Evolutionary conservation across 2,797 vertebrate genomes (phyloP).

Genomic region (Vultur gryphus): DNA sequence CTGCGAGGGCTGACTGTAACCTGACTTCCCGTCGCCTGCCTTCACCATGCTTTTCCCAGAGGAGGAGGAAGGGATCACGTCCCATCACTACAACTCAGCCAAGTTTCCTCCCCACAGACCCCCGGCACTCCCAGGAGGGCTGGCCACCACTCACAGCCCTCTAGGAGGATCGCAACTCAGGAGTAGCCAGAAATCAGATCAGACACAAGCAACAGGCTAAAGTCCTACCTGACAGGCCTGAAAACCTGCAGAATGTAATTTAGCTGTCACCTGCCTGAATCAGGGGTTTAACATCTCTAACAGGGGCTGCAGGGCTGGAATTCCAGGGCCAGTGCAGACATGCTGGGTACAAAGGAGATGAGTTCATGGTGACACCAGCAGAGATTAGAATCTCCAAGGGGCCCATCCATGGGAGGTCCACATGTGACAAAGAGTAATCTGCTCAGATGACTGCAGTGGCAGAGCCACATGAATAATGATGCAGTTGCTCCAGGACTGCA

Average conservation of each 20-base stretch:
- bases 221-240: neutral
- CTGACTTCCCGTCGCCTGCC: neutral
- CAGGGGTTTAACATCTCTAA: neutral
- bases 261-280: neutral
- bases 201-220: neutral
- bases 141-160: neutral
- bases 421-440: neutral
- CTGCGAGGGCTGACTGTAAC: rapidly evolving
- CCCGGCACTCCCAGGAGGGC: rapidly evolving
- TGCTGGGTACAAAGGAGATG: neutral
- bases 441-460: neutral
- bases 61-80: neutral
- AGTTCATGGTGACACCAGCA: neutral
- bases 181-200: neutral
- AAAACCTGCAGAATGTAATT: neutral
- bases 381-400: neutral
- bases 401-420: neutral
- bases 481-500: neutral
- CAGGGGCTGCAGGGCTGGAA: neutral
- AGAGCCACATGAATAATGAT: neutral
- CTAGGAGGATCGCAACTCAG: neutral
- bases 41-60: neutral
- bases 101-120: neutral
- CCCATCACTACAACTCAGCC: neutral
- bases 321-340: neutral